Evolutionary conservation across 2,888 invertebrate genomes (phyloP).

Genomic region (Netelia virgata): DNA sequence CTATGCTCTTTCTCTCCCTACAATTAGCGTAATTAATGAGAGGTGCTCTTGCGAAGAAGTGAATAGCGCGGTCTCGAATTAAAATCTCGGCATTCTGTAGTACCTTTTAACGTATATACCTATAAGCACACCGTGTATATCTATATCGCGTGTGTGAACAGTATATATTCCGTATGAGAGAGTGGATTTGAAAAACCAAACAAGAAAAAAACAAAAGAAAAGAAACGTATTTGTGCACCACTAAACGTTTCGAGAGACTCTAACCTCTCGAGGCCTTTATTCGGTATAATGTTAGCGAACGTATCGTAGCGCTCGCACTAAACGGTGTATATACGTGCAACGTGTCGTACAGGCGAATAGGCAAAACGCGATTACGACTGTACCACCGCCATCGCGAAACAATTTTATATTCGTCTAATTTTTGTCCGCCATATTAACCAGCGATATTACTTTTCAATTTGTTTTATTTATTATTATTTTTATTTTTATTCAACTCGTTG

Average conservation of each 20-base stretch:
- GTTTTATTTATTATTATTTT: background rate
- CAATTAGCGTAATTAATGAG: slow-evolving; percentile 63
- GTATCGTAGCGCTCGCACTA: background rate
- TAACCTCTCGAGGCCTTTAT: slow-evolving; percentile 21
- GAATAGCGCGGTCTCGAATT: slow-evolving; percentile 49
- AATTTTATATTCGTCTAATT: slow-evolving; percentile 16
- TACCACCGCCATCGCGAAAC: slow-evolving; percentile 4
- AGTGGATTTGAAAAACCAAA: background rate
- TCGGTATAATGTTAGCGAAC: slow-evolving; percentile 35
- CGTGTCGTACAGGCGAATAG: slow-evolving; percentile 7
- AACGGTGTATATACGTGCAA: background rate
- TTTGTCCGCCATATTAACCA: background rate
- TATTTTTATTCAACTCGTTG: background rate
- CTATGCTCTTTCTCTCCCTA: slow-evolving; percentile 43
- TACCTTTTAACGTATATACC: background rate
- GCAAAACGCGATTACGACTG: slow-evolving; percentile 37
- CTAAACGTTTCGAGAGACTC: slow-evolving; percentile 47
- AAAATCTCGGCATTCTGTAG: slow-evolving; percentile 30
- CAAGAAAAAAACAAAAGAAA: background rate
- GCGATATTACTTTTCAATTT: slow-evolving; percentile 32
- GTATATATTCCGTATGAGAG: background rate
- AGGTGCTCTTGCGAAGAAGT: slow-evolving; percentile 44
- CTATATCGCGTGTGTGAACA: background rate
- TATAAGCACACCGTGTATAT: background rate
- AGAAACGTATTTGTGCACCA: slow-evolving; percentile 32